Evolutionary conservation across 1,140 invertebrate genomes (phyloP), one percentile per base, ranked within the genome.

Genomic region (Dendrolimus punctatus): DNA sequence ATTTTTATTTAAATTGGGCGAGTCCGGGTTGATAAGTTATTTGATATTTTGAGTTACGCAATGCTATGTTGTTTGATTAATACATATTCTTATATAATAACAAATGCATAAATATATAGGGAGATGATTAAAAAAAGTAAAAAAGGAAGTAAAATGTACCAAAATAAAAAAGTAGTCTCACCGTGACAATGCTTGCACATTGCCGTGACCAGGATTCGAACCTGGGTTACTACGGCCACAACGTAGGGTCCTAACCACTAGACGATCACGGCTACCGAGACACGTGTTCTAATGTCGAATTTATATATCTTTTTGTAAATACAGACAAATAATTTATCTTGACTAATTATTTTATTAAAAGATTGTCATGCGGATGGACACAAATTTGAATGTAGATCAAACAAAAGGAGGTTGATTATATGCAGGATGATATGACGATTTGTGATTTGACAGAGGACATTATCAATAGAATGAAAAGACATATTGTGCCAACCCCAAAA

Each of bases 171-270:
- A 45, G 50, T 51, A 5, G 53, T 58, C 77, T 71, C 79, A 64
- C 84, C 81, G 77, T 80, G 80, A 85, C 80, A 85, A 85, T 82
- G 84, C 64, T 60, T 64, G 37, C 58, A 69, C 87, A 91, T 89
- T 95, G 93, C 94, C 93, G 93, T 95, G 93, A 95, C 93, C 93
- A 95, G 94, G 93, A 95, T 95, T 95, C 93, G 93, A 95, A 95
- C 93, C 93, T 94, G 93, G 93, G 93, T 95, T 95, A 93, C 92
- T 93, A 93, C 93, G 93, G 93, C 93, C 83, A 86, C 83, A 86
- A 86, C 83, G 81, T 86, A 79, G 83, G 83, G 83, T 87, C 80
- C 83, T 87, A 87, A 87, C 83, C 81, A 87, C 81, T 87, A 86
- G 81, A 86, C 81, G 83, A 85, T 86, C 83, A 85, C 83, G 75